These are phyloP conservation scores for Lithophane socia DNA, from an alignment of 2,888 invertebrate genomes.

Conservation along the genomic window DNA sequence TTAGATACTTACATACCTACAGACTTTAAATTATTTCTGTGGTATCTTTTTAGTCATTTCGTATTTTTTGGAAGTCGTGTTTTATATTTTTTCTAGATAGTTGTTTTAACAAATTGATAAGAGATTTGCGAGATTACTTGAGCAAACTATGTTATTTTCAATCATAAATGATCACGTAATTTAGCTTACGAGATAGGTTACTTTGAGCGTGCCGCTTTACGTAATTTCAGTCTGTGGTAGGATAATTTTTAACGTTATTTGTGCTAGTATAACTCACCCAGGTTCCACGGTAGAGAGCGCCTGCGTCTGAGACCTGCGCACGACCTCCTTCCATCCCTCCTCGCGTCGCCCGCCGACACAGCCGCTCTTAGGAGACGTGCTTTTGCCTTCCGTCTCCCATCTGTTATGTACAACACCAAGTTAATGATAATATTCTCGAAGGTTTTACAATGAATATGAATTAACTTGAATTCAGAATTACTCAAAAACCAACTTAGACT, in stretches of 20 bases:
- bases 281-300: conserved; percentile 87
- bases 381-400: conserved; percentile 87
- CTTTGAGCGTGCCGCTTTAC: background rate
- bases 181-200: background rate
- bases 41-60: background rate
- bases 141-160: background rate
- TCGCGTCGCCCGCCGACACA: conserved; percentile 92
- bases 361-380: conserved; percentile 93
- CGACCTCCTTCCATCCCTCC: conserved; percentile 99
- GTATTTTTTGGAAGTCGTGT: background rate
- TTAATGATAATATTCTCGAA: conserved; percentile 19
- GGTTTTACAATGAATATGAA: background rate
- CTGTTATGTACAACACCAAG: conserved; percentile 67
- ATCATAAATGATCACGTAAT: background rate
- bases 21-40: background rate
- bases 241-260: background rate
- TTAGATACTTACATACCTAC: no score
- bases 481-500: background rate
- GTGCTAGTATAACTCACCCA: conserved; percentile 75
- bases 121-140: background rate
- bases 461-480: conserved; percentile 22
- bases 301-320: conserved; percentile 94
- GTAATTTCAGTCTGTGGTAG: background rate
- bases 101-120: background rate
- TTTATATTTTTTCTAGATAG: background rate